Evolutionary conservation across 2,113 vertebrate species (phyloP).

Genomic region (Haemorhous mexicanus): DNA sequence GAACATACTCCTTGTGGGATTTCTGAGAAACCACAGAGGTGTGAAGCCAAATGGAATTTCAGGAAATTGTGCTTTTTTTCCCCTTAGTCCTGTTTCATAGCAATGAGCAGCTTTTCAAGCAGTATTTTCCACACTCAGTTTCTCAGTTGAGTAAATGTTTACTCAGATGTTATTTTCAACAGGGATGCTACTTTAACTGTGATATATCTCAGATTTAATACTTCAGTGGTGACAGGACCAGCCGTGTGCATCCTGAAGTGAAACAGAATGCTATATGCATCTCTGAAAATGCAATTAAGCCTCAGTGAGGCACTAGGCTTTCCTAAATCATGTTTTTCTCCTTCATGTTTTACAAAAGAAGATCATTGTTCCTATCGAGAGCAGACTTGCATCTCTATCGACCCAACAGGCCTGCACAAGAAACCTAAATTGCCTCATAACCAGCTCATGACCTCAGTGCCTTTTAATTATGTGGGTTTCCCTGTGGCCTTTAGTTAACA

Average conservation of each 20-base stretch:
- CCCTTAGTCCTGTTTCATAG: not conserved
- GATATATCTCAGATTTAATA: conserved; percentile 59
- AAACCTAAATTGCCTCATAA: conserved; percentile 71
- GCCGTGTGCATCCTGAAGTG: conserved; percentile 70
- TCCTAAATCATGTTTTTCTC: conserved; percentile 53
- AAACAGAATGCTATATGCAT: conserved; percentile 72
- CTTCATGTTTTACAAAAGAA: conserved; percentile 60
- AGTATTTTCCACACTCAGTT: not conserved
- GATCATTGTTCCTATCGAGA: conserved; percentile 65
- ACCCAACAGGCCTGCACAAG: conserved; percentile 65
- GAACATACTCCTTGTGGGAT: not conserved
- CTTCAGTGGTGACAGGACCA: conserved; percentile 26
- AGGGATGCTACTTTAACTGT: conserved; percentile 74
- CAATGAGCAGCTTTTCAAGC: not conserved
- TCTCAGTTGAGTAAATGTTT: conserved; percentile 69
- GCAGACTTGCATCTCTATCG: conserved; percentile 38
- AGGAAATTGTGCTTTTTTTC: not conserved
- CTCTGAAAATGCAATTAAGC: conserved; percentile 82
- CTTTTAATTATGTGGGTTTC: conserved; percentile 65
- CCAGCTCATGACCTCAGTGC: conserved; percentile 67
- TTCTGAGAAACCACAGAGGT: not conserved
- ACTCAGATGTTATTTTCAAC: conserved; percentile 78
- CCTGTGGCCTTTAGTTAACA: conserved; percentile 15
- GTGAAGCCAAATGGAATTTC: not conserved
- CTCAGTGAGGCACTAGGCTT: conserved; percentile 62